Conservation (phyloP, 2,113 vertebrate species). For the Aspidoscelis tigris region DNA sequence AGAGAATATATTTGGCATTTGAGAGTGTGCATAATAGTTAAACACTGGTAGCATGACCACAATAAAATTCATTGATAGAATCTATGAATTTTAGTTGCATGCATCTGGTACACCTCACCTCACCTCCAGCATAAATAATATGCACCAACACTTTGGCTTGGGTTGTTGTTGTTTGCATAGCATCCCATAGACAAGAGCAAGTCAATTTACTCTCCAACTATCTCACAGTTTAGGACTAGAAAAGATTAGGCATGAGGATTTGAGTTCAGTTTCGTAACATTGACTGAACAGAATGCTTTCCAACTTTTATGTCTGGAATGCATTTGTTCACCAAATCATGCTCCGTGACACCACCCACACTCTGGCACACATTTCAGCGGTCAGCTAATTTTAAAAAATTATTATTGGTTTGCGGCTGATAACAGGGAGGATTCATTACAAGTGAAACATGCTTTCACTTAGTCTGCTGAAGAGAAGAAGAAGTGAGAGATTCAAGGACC, state of each 20-base stretch:
- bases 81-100: neutral
- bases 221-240: slow-evolving; percentile 13
- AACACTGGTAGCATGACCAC: neutral
- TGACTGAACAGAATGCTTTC: slow-evolving; percentile 15
- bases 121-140: no score
- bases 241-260: neutral
- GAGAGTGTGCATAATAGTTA: neutral
- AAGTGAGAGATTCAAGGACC: neutral
- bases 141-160: no score
- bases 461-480: neutral
- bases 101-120: neutral
- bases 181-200: neutral
- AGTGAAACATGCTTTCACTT: neutral
- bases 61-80: neutral
- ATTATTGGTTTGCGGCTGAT: neutral
- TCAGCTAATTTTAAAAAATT: neutral
- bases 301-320: slow-evolving; percentile 29
- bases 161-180: neutral
- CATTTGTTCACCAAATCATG: neutral
- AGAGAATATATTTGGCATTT: neutral
- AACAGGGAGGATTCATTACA: neutral
- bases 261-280: neutral
- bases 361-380: neutral
- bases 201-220: neutral
- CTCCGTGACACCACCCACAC: slow-evolving; percentile 34